These are phyloP conservation scores for Characodon lateralis DNA, from an alignment of 2,797 vertebrate species.

Conservation along the genomic window DNA sequence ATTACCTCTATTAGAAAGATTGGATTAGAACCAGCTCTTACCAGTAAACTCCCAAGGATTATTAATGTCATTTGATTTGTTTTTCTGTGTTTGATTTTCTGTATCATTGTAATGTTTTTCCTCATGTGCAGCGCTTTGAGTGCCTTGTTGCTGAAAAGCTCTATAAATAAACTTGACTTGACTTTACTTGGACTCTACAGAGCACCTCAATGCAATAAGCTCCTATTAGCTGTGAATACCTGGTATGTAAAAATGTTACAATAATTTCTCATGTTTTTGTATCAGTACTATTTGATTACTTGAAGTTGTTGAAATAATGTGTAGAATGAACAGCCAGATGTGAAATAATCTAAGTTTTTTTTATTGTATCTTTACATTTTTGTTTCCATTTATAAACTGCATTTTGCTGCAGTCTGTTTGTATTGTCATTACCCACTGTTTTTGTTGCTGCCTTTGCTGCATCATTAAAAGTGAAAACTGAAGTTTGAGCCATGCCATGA, in stretches of 20 bases:
- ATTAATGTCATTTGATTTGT: too few relatives aligned
- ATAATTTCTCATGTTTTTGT: background rate
- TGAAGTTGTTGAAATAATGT: background rate
- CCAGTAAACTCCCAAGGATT: too few relatives aligned
- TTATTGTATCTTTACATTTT: background rate
- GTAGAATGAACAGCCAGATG: background rate
- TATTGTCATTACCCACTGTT: background rate
- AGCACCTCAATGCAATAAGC: background rate
- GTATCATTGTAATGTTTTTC: too few relatives aligned
- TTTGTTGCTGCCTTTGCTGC: background rate
- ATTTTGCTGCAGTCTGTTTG: background rate
- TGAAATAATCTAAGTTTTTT: background rate
- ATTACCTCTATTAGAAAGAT: too few relatives aligned
- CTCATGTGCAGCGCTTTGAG: too few relatives aligned
- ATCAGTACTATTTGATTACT: background rate
- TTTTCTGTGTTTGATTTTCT: too few relatives aligned
- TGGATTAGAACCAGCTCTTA: too few relatives aligned
- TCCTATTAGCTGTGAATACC: background rate
- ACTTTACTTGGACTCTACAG: background rate
- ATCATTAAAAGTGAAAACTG: background rate
- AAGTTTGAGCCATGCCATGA: too few relatives aligned
- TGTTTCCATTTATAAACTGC: background rate
- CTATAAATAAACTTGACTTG: too few relatives aligned
- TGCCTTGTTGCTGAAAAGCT: too few relatives aligned
- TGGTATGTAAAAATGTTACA: background rate